These are phyloP conservation scores for Poeciliopsis occidentalis DNA, from an alignment of 2,113 vertebrate genomes.

Conservation along the genomic window DNA sequence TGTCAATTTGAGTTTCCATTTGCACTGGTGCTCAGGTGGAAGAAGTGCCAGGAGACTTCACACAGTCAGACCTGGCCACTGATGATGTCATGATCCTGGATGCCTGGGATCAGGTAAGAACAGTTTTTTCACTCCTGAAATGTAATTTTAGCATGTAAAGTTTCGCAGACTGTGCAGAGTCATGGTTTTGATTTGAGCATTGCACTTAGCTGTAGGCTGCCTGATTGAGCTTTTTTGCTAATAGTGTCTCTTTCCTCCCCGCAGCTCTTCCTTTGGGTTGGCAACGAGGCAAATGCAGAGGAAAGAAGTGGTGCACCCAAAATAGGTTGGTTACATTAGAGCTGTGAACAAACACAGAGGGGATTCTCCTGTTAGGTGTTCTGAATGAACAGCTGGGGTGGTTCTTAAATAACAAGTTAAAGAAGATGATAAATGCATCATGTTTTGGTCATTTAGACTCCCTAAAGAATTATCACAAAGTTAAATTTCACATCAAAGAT, in stretches of 20 bases:
- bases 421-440: background rate
- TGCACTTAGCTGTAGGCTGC: background rate
- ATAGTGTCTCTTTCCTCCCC: conserved; percentile 8
- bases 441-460: background rate
- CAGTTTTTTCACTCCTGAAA: background rate
- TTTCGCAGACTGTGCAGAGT: no score
- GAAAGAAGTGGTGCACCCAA: conserved; percentile 76
- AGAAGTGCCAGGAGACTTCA: conserved; percentile 85
- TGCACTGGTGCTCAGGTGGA: conserved; percentile 69
- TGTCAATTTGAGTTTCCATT: background rate
- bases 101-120: conserved; percentile 78
- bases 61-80: conserved; percentile 81
- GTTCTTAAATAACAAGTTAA: no score
- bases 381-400: background rate
- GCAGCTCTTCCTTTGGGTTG: conserved; percentile 82
- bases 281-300: conserved; percentile 76
- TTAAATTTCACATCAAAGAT: no score
- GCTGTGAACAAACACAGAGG: background rate
- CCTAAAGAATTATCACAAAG: background rate
- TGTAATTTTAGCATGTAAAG: background rate
- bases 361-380: background rate
- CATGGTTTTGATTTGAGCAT: background rate
- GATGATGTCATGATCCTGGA: conserved; percentile 86
- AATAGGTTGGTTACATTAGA: conserved; percentile 73
- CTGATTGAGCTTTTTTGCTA: background rate